phyloP scores from a whole-genome alignment of 2,797 vertebrate genomes.

The Alfaro cultratus region DNA sequence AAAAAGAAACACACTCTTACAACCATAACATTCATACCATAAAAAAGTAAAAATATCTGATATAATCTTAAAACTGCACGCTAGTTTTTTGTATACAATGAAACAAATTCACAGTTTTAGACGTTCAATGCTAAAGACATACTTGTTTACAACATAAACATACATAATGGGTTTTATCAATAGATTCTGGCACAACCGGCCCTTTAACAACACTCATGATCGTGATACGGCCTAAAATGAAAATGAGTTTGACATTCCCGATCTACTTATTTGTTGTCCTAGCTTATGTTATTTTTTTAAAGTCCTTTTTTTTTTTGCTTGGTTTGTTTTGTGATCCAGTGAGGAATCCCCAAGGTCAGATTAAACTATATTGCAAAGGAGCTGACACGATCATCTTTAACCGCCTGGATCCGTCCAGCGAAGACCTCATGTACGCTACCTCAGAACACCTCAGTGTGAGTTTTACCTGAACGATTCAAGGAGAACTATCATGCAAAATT shows the following conservation, averaged over 20 bases:
- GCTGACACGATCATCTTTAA: constrained; percentile 91
- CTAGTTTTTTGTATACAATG: too few relatives aligned
- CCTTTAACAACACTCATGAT: too few relatives aligned
- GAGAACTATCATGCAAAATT: not conserved
- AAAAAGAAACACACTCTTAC: too few relatives aligned
- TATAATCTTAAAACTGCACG: not conserved
- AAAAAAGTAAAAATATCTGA: not conserved
- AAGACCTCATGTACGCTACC: constrained; percentile 83
- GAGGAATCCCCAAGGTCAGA: constrained; percentile 85
- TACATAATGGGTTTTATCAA: too few relatives aligned
- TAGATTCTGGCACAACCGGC: too few relatives aligned
- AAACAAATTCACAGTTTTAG: too few relatives aligned
- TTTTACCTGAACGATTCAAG: not conserved
- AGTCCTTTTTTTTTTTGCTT: not conserved
- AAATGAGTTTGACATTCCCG: too few relatives aligned
- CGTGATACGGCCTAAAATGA: too few relatives aligned
- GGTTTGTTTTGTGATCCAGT: constrained; percentile 73
- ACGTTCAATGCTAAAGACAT: too few relatives aligned
- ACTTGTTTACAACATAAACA: too few relatives aligned
- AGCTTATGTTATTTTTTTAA: not conserved
- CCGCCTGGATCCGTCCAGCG: constrained; percentile 79
- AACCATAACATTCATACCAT: too few relatives aligned
- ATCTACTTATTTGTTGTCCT: not conserved
- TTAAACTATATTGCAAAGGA: constrained; percentile 92
- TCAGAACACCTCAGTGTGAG: constrained; percentile 90